A percentile compares a stretch with the other conserved stretches of the same genome.
Conservation (phyloP, 2,113 vertebrate species). For the Mystacornis crossleyi region DNA sequence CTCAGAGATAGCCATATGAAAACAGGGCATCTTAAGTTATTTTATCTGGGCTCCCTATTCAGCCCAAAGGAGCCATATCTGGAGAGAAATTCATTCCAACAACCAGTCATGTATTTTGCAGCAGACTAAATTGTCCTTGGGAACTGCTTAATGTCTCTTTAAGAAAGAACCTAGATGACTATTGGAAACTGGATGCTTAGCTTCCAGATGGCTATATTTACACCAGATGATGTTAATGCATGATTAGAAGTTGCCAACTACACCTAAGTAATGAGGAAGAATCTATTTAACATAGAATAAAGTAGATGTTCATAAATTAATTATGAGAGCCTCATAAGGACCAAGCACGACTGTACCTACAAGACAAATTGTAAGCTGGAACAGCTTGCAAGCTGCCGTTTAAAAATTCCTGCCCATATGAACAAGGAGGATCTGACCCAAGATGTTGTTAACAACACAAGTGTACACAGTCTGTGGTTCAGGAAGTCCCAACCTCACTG, state of each 20-base stretch:
- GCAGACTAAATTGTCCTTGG: neutral
- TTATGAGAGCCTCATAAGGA: neutral
- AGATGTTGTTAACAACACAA: neutral
- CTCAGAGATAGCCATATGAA: neutral
- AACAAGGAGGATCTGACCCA: neutral
- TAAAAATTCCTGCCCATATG: neutral
- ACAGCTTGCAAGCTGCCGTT: neutral
- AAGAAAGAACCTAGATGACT: neutral
- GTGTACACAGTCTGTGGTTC: neutral
- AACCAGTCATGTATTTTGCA: neutral
- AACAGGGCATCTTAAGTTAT: neutral
- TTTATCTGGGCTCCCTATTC: neutral
- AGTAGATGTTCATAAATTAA: constrained; percentile 28
- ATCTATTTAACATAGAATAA: constrained; percentile 14
- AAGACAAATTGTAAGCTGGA: neutral
- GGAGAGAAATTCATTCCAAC: neutral
- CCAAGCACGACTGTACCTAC: neutral
- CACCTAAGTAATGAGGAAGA: constrained; percentile 17
- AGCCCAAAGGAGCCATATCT: neutral
- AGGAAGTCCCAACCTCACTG: neutral
- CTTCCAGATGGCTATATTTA: constrained; percentile 21
- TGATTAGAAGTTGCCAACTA: constrained; percentile 1
- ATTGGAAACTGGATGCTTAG: neutral
- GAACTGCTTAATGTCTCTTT: neutral
- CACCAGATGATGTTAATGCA: neutral